Conservation (phyloP, 2,888 invertebrate species). For the Cosmorhoe ocellata region DNA sequence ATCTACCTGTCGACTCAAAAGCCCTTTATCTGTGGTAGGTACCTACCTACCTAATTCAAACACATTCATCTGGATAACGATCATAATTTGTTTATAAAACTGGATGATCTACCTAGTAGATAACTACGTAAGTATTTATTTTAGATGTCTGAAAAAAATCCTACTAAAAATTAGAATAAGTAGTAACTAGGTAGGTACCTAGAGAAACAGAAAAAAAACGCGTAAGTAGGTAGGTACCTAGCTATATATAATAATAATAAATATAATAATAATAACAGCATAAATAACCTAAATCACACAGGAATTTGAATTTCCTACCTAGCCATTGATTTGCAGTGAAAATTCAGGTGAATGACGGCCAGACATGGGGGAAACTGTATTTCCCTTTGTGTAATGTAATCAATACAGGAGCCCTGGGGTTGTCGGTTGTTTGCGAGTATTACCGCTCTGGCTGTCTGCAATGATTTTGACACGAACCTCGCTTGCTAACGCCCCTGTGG, state of each 20-base stretch:
- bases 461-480: slow-evolving; percentile 30
- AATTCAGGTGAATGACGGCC: slow-evolving; percentile 38
- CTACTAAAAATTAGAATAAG: too few relatives aligned
- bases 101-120: background rate
- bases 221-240: background rate
- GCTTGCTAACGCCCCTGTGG: slow-evolving; percentile 22
- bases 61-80: slow-evolving; percentile 11
- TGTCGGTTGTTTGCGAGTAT: slow-evolving; percentile 2
- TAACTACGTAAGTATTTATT: background rate
- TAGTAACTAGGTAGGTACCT: too few relatives aligned
- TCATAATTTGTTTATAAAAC: slow-evolving; percentile 2
- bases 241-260: too few relatives aligned
- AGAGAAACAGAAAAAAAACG: too few relatives aligned
- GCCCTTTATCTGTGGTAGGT: slow-evolving; percentile 32
- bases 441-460: slow-evolving; percentile 15
- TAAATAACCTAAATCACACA: slow-evolving; percentile 9
- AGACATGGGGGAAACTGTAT: slow-evolving; percentile 45
- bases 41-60: slow-evolving; percentile 11
- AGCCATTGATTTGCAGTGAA: slow-evolving; percentile 36
- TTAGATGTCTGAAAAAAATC: too few relatives aligned
- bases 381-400: slow-evolving; percentile 57
- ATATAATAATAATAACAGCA: too few relatives aligned
- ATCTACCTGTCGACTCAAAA: slow-evolving; percentile 25
- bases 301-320: slow-evolving; percentile 2
- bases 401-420: slow-evolving; percentile 43